Evolutionary conservation across 2,113 vertebrate species (phyloP), one percentile per base, ranked within the genome.

Genomic region (Takifugu bimaculatus): DNA sequence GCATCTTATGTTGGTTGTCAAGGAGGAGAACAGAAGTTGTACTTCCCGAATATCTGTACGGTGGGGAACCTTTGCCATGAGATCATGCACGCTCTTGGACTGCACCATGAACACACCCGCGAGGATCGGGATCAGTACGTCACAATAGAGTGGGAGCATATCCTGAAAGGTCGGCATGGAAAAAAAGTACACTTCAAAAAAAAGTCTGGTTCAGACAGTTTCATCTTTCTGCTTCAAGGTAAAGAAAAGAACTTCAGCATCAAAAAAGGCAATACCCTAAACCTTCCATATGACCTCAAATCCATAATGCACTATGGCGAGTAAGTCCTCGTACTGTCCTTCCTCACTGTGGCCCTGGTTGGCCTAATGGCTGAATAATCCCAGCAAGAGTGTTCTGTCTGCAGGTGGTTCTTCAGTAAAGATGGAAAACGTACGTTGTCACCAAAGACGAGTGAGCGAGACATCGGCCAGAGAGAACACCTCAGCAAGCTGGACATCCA

Each of bases 21-120:
- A 2, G 81, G 84, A 2, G 84, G 81, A 32, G 14, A 14, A 10
- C 84, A 86, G 65, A 0, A 20, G 4, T 0, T 86, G 35, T 84
- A 39, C 10, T 54, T 12, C 4, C 26, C 5, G 0, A 0, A 0
- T 0, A 0, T 1, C 0, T 86, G 84, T 0, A 49, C 15, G 0
- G 35, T 54, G 6, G 84, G 81, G 49, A 86, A 82, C n/a, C 51
- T 86, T 0, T 68, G 67, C 60, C 84, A 86, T 0, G 84, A 86
- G 68, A 1, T 84, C 14, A 14, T 84, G 28, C 84, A 86, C 3
- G 51, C 79, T 3, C 54, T 82, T 52, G 81, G 84, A 0, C 3
- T 86, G 26, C 48, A 84, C 5, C 84, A 84, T 0, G 84, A 86
- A n/a, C 84, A 86, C 75, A 79, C 70, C 5, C 70, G 81, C 2